Evolutionary conservation across 1,140 invertebrate genomes (phyloP).

Genomic region (Calosoma granatense): DNA sequence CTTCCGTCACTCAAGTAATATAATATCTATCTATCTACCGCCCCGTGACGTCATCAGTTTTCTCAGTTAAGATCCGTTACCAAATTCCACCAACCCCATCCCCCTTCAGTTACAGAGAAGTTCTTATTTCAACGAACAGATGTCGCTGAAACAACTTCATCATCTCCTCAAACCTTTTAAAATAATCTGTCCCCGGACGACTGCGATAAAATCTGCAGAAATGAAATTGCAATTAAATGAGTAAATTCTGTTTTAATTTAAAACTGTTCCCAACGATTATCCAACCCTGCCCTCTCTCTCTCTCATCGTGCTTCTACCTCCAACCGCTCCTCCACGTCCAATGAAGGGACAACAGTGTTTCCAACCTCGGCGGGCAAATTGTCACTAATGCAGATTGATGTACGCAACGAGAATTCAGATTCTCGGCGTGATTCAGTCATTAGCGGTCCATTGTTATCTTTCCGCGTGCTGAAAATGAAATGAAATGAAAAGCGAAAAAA

Average conservation of each 20-base stretch:
- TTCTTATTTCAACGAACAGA: too few species aligned
- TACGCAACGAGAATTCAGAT: not conserved
- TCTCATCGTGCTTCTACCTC: not conserved
- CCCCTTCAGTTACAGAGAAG: too few species aligned
- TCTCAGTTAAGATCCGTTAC: too few species aligned
- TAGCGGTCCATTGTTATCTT: not conserved
- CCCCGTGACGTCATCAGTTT: too few species aligned
- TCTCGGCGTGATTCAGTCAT: not conserved
- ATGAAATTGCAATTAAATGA: not conserved
- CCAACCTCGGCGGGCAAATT: not conserved
- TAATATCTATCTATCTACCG: too few species aligned
- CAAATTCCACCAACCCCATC: too few species aligned
- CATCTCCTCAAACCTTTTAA: not conserved
- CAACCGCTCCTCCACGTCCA: not conserved
- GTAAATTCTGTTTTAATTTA: not conserved
- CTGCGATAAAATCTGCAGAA: not conserved
- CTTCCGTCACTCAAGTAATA: too few species aligned
- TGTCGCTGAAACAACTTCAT: not conserved
- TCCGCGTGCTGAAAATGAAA: not conserved
- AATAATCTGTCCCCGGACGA: not conserved
- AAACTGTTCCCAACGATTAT: not conserved
- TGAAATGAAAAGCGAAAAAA: not conserved
- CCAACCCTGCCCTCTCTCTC: not conserved
- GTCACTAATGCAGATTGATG: not conserved
- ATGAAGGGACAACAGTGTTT: not conserved